A percentile compares a stretch with the other conserved stretches of the same genome.
These are phyloP conservation scores for Diplazon laetatorius DNA, from an alignment of 2,888 invertebrate genomes.

Conservation along the genomic window DNA sequence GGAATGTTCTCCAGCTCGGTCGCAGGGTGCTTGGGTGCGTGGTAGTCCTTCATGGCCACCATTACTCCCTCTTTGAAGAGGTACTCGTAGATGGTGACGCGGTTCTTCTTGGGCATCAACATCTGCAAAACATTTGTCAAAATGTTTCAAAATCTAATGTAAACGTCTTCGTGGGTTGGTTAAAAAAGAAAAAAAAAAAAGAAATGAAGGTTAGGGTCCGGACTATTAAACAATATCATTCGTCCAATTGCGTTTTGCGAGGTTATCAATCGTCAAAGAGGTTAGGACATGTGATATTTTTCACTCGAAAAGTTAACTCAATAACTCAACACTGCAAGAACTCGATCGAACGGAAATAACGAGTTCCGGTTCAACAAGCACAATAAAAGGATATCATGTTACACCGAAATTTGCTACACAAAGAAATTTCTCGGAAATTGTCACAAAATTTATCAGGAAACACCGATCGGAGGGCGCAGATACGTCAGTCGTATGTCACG, in stretches of 20 bases:
- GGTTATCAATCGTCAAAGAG: slow-evolving; percentile 1
- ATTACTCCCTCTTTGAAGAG: slow-evolving; percentile 99
- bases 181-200: not conserved
- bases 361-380: not conserved
- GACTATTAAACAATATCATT: not conserved
- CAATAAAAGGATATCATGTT: not conserved
- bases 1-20: slow-evolving; percentile 94
- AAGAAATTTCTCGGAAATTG: not conserved
- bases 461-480: slow-evolving; percentile 31
- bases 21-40: slow-evolving; percentile 98
- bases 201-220: not conserved
- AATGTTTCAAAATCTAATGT: too few species aligned
- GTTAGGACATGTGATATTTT: not conserved
- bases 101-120: slow-evolving; percentile 99
- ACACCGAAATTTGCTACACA: not conserved
- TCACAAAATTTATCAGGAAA: slow-evolving; percentile 20
- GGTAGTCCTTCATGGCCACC: slow-evolving; percentile 99
- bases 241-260: not conserved
- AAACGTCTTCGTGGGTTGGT: not conserved
- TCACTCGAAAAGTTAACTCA: not conserved
- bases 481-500: slow-evolving; percentile 51
- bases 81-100: slow-evolving; percentile 98
- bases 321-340: not conserved
- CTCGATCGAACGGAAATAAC: not conserved
- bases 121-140: slow-evolving; percentile 86